A percentile compares a stretch with the other conserved stretches of the same genome.
These are phyloP conservation scores for Drosophila sucinea DNA, from an alignment of 1,140 invertebrate genomes.

Conservation along the genomic window DNA sequence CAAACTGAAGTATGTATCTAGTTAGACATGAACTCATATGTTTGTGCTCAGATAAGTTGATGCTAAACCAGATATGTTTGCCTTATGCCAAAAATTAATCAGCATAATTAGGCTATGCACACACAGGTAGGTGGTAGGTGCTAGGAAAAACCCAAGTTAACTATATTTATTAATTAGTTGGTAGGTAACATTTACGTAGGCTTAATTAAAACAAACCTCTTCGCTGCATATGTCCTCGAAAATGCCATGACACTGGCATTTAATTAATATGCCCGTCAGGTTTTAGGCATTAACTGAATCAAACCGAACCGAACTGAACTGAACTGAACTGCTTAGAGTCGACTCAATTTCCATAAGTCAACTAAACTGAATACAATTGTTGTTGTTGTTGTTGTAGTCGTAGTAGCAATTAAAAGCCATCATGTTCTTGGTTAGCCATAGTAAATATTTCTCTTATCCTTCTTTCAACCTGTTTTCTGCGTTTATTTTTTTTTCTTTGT, in stretches of 20 bases:
- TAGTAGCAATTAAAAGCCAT: slow-evolving; percentile 70
- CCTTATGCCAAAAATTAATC: slow-evolving; percentile 59
- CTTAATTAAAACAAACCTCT: slow-evolving; percentile 74
- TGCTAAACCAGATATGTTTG: neutral
- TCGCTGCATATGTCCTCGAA: slow-evolving; percentile 55
- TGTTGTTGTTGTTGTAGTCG: slow-evolving; percentile 1
- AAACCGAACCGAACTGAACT: slow-evolving; percentile 50
- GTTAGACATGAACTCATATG: neutral
- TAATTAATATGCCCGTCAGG: slow-evolving; percentile 70
- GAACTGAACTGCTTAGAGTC: slow-evolving; percentile 62
- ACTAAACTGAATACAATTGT: slow-evolving; percentile 34
- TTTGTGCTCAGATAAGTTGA: neutral
- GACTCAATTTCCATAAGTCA: slow-evolving; percentile 79
- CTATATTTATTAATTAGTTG: slow-evolving; percentile 29
- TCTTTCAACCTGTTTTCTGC: slow-evolving; percentile 23
- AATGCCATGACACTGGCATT: slow-evolving; percentile 29
- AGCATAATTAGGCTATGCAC: slow-evolving; percentile 67
- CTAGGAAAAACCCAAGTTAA: slow-evolving; percentile 44
- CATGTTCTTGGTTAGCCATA: slow-evolving; percentile 48
- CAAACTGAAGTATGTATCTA: slow-evolving; percentile 6
- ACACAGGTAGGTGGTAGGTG: slow-evolving; percentile 9
- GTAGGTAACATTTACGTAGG: slow-evolving; percentile 58
- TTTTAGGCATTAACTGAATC: slow-evolving; percentile 75
- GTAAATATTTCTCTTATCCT: slow-evolving; percentile 45
- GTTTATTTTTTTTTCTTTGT: slow-evolving; percentile 10